These are phyloP conservation scores for Melanostoma scalare DNA, from an alignment of 2,888 invertebrate species.

Conservation along the genomic window DNA sequence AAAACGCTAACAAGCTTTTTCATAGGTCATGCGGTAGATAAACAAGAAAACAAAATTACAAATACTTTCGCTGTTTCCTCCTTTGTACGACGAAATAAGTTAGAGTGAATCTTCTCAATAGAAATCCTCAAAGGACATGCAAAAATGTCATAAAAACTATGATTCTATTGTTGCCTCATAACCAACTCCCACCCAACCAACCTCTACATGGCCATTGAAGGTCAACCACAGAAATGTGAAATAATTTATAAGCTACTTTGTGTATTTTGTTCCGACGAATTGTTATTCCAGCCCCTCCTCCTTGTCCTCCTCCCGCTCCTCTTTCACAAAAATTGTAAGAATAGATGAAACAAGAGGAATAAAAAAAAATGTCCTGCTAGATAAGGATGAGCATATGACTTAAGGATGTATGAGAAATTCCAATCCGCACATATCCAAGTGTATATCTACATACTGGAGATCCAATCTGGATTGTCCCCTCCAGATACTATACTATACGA, in stretches of 20 bases:
- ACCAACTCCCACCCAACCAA: background rate
- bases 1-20: conserved; percentile 56
- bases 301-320: no score
- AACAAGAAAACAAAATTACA: conserved; percentile 44
- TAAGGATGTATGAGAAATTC: conserved; percentile 58
- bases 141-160: conserved; percentile 66
- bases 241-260: conserved; percentile 73
- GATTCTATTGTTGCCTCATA: conserved; percentile 51
- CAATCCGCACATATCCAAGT: conserved; percentile 47
- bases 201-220: conserved; percentile 44
- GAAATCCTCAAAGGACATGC: conserved; percentile 64
- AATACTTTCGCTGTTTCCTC: background rate
- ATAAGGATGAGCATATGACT: conserved; percentile 41
- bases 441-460: conserved; percentile 30
- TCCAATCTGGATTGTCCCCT: conserved; percentile 63
- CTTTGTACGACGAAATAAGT: no score
- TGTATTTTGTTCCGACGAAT: conserved; percentile 58
- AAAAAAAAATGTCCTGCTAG: conserved; percentile 16
- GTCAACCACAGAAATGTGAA: conserved; percentile 68
- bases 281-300: conserved; percentile 27
- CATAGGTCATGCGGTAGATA: conserved; percentile 63
- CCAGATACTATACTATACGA: conserved; percentile 34
- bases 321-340: background rate
- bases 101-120: no score
- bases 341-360: background rate